Percentiles rank a stretch among this genome's conserved stretches.
phyloP scores from a whole-genome alignment of 2,113 vertebrate species.

The Ammospiza caudacuta region DNA sequence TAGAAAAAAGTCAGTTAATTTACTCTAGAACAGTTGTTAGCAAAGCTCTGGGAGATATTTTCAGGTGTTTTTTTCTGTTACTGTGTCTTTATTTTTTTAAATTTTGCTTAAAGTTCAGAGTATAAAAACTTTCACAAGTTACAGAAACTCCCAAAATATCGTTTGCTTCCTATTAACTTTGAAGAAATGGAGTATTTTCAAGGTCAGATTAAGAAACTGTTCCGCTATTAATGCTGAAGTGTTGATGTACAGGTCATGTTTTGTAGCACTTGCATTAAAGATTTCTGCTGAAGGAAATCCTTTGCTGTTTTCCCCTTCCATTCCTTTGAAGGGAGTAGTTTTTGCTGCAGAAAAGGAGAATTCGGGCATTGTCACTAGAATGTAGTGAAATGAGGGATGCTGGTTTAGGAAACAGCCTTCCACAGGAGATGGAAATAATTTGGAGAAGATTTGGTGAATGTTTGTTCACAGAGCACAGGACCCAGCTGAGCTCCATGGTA shows the following conservation, averaged over 20 bases:
- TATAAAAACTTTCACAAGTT: slow-evolving; percentile 12
- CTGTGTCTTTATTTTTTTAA: not conserved
- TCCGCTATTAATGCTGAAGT: not conserved
- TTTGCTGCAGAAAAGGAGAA: not conserved
- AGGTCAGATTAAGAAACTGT: slow-evolving; percentile 2
- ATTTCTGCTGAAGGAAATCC: not conserved
- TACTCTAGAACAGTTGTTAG: slow-evolving; percentile 21
- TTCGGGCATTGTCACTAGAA: not conserved
- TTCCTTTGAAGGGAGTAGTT: not conserved
- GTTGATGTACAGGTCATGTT: not conserved
- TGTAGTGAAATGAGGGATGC: not conserved
- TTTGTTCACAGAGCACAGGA: not conserved
- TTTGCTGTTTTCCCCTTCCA: not conserved
- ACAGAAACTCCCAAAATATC: not conserved
- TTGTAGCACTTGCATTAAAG: slow-evolving; percentile 15
- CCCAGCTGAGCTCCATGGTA: not conserved
- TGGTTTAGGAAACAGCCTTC: not conserved
- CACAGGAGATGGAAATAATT: not conserved
- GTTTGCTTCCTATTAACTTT: not conserved
- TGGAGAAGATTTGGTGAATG: not conserved
- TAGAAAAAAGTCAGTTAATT: slow-evolving; percentile 35
- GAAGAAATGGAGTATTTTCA: not conserved
- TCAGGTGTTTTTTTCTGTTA: not conserved
- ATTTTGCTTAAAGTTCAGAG: not conserved
- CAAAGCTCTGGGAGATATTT: slow-evolving; percentile 19